Conservation (phyloP, 2,797 vertebrate species). For the Falco biarmicus region DNA sequence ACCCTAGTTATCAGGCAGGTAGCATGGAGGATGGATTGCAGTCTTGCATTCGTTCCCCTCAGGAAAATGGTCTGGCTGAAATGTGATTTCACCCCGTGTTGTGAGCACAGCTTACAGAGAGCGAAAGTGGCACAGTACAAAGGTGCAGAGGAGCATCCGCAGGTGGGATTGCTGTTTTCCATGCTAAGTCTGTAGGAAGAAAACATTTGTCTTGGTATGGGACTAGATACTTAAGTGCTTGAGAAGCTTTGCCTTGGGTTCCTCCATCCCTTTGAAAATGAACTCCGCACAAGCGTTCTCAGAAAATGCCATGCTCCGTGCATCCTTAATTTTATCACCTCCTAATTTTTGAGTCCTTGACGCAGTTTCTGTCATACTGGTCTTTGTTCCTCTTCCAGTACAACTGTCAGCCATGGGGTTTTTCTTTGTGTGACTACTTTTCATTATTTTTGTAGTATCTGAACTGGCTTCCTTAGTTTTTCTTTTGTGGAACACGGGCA, state of each 20-base stretch:
- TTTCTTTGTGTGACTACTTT: background rate
- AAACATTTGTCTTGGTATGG: background rate
- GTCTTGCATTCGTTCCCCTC: background rate
- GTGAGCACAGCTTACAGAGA: background rate
- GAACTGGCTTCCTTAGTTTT: background rate
- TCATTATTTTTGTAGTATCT: background rate
- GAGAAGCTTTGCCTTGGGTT: background rate
- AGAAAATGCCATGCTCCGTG: background rate
- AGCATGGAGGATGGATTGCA: rapidly evolving
- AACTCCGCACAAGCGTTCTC: background rate
- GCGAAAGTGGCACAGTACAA: background rate
- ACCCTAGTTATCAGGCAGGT: background rate
- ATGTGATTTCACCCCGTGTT: background rate
- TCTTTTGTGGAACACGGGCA: background rate
- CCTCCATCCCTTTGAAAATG: background rate
- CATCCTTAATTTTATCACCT: background rate
- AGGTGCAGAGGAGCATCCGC: background rate
- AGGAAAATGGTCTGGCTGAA: background rate
- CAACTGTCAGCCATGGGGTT: background rate
- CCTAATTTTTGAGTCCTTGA: background rate
- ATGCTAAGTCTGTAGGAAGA: background rate
- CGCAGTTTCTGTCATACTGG: background rate
- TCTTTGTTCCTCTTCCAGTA: background rate
- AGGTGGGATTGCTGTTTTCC: background rate
- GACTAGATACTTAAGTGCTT: background rate